These are phyloP conservation scores for Ariolimax columbianus DNA, from an alignment of 2,888 invertebrate genomes.

Conservation along the genomic window DNA sequence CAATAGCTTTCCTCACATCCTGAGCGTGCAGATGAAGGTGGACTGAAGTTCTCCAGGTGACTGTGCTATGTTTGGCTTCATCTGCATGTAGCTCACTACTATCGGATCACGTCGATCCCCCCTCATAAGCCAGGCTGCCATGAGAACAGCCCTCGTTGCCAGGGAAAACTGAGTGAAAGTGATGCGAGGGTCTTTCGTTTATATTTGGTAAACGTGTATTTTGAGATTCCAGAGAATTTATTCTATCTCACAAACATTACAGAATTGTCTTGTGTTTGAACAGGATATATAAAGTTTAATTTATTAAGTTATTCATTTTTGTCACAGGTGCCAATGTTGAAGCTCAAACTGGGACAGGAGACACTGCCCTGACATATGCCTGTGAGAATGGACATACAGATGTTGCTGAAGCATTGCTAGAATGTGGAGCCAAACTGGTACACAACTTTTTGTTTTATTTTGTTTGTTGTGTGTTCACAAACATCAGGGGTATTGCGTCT, in stretches of 20 bases:
- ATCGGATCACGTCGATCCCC: too few species aligned
- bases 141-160: too few species aligned
- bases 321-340: constrained; percentile 88
- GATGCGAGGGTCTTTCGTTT: neutral
- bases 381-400: constrained; percentile 99
- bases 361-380: constrained; percentile 97
- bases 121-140: too few species aligned
- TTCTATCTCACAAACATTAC: neutral
- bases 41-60: too few species aligned
- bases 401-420: constrained; percentile 93
- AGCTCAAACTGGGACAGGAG: constrained; percentile 95
- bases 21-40: too few species aligned
- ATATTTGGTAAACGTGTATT: neutral
- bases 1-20: too few species aligned
- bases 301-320: neutral
- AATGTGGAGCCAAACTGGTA: constrained; percentile 91
- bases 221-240: neutral
- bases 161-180: too few species aligned
- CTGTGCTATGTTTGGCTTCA: too few species aligned
- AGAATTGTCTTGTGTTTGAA: neutral
- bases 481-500: too few species aligned
- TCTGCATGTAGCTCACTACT: too few species aligned
- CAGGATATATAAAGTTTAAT: too few species aligned
- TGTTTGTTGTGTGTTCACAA: neutral
- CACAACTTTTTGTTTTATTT: constrained; percentile 59